Base-by-base conservation (phyloP, 2,797 vertebrate genomes). In the Darevskia nairensis region DNA sequence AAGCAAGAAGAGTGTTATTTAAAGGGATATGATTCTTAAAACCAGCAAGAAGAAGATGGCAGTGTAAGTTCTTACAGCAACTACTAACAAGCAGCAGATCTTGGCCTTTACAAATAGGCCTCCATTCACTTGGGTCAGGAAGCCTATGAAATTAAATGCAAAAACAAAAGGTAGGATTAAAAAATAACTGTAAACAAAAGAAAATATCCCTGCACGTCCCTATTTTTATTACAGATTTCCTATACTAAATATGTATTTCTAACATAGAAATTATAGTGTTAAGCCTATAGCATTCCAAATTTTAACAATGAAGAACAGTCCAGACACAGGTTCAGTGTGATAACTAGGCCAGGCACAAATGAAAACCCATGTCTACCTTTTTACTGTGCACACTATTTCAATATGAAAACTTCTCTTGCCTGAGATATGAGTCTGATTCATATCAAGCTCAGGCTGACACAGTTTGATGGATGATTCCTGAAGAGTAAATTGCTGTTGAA, bases 401-500 rank as follows among this genome's bases (percentile, higher is more conserved):
- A 72, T 0, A 0, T 83, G 46, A 68, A 17, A 81, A 19, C 89
- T 61, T 80, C 19, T 83, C 92, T 91, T 95, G 99, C 99, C 98
- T 96, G 98, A 99, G 93, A 99, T 98, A 96, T 99, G 99, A 87
- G 96, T 97, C 93, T 98, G 98, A 93, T 93, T 97, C 93, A 96
- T 95, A 90, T 98, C 98, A 19, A 97, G 91, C 93, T 98, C 98
- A 79, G 98, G 98, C 94, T 97, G 97, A 95, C 99, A 99, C 92
- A 99, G 97, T 97, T 98, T 99, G 95, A 97, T 97, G 91, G 96
- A 95, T 74, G 96, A 95, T 91, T 98, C 97, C 96, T 98, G 98
- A 94, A 99, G 95, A 19, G 96, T 97, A 92, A 99, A 97, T 93
- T 98, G 98, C 91, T 99, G 98, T 90, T 99, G 98, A 94, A 99